Conservation (phyloP, 2,797 vertebrate genomes). For the Florisuga fusca region DNA sequence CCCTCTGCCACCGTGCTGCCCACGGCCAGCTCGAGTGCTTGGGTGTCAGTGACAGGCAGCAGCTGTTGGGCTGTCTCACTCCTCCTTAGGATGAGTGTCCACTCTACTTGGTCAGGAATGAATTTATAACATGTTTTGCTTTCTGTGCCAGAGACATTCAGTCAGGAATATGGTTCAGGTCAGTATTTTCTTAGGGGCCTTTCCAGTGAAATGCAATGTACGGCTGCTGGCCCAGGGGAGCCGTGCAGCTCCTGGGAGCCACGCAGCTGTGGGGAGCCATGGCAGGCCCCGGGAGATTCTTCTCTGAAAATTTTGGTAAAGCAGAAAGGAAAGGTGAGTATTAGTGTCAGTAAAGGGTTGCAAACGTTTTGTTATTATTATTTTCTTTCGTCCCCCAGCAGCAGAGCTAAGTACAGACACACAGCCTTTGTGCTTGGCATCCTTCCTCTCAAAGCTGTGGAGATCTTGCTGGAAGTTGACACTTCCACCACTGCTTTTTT, state of each 20-base stretch:
- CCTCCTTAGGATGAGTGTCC: background rate
- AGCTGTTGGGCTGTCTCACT: slow-evolving; percentile 5
- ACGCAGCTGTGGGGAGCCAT: background rate
- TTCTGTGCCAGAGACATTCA: background rate
- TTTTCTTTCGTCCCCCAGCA: background rate
- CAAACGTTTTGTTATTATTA: background rate
- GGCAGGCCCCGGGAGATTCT: background rate
- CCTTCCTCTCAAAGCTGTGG: background rate
- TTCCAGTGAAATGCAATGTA: background rate
- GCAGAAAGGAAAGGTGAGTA: background rate
- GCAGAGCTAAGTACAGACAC: background rate
- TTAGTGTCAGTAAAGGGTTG: background rate
- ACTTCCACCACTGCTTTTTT: background rate
- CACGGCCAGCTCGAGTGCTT: background rate
- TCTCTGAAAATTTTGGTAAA: background rate
- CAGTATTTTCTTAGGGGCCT: slow-evolving; percentile 1
- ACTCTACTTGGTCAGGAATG: background rate
- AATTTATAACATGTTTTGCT: background rate
- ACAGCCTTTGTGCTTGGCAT: background rate
- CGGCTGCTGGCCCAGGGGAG: background rate
- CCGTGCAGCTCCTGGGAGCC: background rate
- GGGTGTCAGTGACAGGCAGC: slow-evolving; percentile 3
- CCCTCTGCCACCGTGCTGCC: background rate
- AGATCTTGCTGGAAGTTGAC: background rate
- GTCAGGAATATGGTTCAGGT: background rate